A percentile compares a stretch with the other conserved stretches of the same genome.
phyloP scores from a whole-genome alignment of 2,797 vertebrate species.

The Alca torda region DNA sequence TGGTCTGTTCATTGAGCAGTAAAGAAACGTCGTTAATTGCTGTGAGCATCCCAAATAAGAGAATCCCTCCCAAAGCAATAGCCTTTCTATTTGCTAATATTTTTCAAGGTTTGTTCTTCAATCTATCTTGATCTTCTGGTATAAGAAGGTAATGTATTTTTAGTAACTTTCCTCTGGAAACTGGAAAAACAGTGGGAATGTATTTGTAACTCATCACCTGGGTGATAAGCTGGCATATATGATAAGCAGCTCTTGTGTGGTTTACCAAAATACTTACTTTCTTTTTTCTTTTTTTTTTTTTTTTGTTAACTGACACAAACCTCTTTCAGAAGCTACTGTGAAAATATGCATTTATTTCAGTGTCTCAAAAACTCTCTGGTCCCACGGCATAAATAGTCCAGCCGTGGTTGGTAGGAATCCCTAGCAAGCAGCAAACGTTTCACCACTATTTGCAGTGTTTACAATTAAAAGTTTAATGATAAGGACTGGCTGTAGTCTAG shows the following conservation, averaged over 20 bases:
- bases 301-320: neutral
- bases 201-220: neutral
- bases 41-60: neutral
- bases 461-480: neutral
- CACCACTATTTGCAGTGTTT: neutral
- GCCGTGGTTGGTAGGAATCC: neutral
- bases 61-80: neutral
- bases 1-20: neutral
- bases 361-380: neutral
- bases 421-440: neutral
- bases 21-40: neutral
- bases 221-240: neutral
- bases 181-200: neutral
- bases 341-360: neutral
- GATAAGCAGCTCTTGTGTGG: neutral
- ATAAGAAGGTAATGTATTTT: neutral
- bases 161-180: neutral
- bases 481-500: neutral
- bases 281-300: too few relatives aligned
- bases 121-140: neutral
- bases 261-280: neutral
- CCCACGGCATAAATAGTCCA: neutral
- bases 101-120: neutral
- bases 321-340: neutral
- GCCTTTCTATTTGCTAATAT: neutral